Percentiles rank a stretch among this genome's conserved stretches.
These are phyloP conservation scores for Pangasianodon hypophthalmus DNA, from an alignment of 2,113 vertebrate genomes.

Conservation along the genomic window DNA sequence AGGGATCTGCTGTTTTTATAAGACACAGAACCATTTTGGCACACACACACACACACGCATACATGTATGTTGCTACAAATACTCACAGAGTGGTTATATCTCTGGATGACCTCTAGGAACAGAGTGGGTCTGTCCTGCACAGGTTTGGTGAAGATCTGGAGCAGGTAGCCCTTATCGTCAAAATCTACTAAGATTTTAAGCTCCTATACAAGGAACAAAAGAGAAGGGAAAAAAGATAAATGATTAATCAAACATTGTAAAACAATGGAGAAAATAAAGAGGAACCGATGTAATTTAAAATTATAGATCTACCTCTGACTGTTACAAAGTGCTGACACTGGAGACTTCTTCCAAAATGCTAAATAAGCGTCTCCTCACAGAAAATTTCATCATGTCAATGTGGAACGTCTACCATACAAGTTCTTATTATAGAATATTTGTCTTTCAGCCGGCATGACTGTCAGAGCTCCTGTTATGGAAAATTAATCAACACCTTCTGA, in stretches of 20 bases:
- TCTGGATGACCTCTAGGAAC: constrained; percentile 82
- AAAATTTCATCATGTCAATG: background rate
- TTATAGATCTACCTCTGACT: background rate
- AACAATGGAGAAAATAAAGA: background rate
- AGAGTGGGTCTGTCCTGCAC: constrained; percentile 81
- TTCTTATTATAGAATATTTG: background rate
- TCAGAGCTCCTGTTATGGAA: background rate
- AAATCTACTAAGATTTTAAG: constrained; percentile 82
- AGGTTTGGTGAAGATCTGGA: constrained; percentile 84
- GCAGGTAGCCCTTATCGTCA: constrained; percentile 82
- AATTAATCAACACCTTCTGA: background rate
- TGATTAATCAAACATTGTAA: background rate
- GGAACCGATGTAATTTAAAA: background rate
- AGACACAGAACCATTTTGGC: background rate
- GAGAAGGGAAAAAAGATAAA: background rate
- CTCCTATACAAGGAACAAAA: constrained; percentile 63
- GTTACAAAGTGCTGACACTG: background rate
- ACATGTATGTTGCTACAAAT: background rate
- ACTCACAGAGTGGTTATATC: constrained; percentile 80
- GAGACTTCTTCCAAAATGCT: background rate
- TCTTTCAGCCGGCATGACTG: background rate
- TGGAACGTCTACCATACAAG: background rate
- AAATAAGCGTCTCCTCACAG: background rate
- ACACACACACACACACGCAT: background rate
- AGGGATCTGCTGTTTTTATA: background rate